A percentile compares a stretch with the other conserved stretches of the same genome.
Conservation (phyloP, 2,888 invertebrate genomes). For the Leptogaster cylindrica region DNA sequence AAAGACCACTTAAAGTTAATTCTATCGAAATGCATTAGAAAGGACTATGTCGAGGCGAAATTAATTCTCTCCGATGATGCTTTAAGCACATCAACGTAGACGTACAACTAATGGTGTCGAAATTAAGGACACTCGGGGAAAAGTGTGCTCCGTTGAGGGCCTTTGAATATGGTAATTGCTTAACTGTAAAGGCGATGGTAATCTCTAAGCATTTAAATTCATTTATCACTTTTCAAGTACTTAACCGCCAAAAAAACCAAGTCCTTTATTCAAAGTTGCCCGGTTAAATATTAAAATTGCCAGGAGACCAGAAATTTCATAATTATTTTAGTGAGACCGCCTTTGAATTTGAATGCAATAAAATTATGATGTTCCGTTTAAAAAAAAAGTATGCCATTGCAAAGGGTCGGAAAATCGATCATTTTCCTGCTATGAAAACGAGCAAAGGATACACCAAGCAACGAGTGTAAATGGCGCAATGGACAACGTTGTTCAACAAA, state of each 20-base stretch:
- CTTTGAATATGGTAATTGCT: constrained; percentile 34
- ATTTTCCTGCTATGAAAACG: too few relatives aligned
- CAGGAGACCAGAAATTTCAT: background rate
- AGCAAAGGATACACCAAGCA: too few relatives aligned
- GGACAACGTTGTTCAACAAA: too few relatives aligned
- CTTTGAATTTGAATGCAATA: constrained; percentile 17
- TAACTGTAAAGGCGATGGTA: constrained; percentile 16
- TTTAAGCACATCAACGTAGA: too few relatives aligned
- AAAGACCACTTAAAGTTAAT: too few relatives aligned
- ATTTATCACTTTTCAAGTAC: constrained; percentile 30
- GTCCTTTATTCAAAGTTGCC: constrained; percentile 1
- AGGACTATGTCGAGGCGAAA: too few relatives aligned
- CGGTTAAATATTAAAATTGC: constrained; percentile 14
- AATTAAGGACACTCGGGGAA: constrained; percentile 30
- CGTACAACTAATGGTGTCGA: background rate
- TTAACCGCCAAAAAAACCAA: constrained; percentile 2
- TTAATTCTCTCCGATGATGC: too few relatives aligned
- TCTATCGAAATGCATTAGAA: too few relatives aligned
- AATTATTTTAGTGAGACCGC: constrained; percentile 11
- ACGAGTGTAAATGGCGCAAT: too few relatives aligned
- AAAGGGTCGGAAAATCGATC: too few relatives aligned
- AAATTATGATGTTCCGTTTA: too few relatives aligned
- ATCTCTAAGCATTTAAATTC: constrained; percentile 19
- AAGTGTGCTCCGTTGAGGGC: constrained; percentile 25
- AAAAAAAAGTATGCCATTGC: too few relatives aligned